These are phyloP conservation scores for Chunga burmeisteri DNA, from an alignment of 2,113 vertebrate species.

Conservation along the genomic window DNA sequence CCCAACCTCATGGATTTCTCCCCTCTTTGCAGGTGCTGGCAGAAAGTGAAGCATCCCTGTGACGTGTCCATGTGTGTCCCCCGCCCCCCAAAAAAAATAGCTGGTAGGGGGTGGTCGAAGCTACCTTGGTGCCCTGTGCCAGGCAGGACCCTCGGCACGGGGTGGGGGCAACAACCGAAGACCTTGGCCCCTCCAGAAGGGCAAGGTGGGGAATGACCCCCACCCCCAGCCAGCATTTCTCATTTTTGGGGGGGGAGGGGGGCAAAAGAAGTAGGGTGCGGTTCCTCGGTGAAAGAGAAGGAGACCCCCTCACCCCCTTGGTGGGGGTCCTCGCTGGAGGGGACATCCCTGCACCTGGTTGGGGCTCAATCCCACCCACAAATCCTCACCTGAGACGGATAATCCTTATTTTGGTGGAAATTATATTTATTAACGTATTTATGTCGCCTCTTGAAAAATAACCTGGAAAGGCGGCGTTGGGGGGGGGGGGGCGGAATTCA, in stretches of 20 bases:
- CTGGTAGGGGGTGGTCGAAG: background rate
- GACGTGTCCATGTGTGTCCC: too few species aligned
- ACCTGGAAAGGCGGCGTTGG: accelerated
- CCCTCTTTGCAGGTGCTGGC: background rate
- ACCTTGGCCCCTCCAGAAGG: too few species aligned
- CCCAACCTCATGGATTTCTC: too few species aligned
- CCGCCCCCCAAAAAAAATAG: background rate
- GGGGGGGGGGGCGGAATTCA: too few species aligned
- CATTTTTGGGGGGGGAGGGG: background rate
- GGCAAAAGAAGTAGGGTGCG: accelerated
- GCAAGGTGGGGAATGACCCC: too few species aligned
- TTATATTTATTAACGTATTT: background rate
- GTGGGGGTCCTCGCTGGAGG: background rate
- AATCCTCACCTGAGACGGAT: background rate
- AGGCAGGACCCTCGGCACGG: background rate
- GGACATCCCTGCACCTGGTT: accelerated
- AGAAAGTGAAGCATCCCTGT: background rate
- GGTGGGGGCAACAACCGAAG: background rate
- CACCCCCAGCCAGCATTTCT: background rate
- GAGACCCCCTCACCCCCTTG: too few species aligned
- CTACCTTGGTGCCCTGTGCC: background rate
- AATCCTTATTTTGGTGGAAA: background rate
- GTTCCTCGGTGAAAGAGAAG: background rate
- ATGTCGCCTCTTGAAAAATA: background rate
- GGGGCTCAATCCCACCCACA: background rate